Evolutionary conservation across 64 coral and sea anemone species (phyloP), one percentile per base, ranked within the genome.

Genomic region (Orbicella faveolata): DNA sequence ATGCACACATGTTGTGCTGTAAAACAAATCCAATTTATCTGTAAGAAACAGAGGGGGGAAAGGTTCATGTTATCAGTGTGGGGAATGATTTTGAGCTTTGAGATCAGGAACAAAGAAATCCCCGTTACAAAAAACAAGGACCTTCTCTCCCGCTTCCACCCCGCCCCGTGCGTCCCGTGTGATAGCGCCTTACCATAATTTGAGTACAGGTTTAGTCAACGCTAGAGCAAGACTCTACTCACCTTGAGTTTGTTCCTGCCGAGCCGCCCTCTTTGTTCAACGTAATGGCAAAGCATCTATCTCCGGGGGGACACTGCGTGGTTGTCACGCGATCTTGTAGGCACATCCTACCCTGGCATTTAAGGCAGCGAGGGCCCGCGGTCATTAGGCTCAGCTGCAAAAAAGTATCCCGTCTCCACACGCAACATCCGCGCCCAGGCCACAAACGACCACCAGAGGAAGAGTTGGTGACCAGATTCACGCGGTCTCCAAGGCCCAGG

Each of bases 221-320:
- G 13, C 52, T 6, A 59, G 1, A 6, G 10, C 9, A 12, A 14
- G 15, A 26, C 12, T 10, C 10, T 30, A 72, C 82, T 53, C 23
- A 85, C 82, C 82, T 85, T 30, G 82, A 85, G 65, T 85, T 85
- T 39, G 62, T 85, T 52, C 13, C 39, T 33, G 23, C 37, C 5
- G 11, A 7, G 17, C 68, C 72, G 2, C 72, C 8, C 41, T 69
- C 2, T 73, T 72, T 3, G 0, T 85, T 73, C 64, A 85, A 44
- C 16, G 76, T 64, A 30, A 92, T 79, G 25, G 90, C 76, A 65
- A 87, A 53, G 74, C 90, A 92, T 41, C 55, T 86, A 13, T 79
- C 62, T 15, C 90, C 90, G 11, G 90, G 83, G 9, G 61, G 15
- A 80, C 90, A 92, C 9, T 87, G 51, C 20, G 36, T 57, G 15